Conservation (phyloP, 2,797 vertebrate species). For the Odontamblyopus rebecca region DNA sequence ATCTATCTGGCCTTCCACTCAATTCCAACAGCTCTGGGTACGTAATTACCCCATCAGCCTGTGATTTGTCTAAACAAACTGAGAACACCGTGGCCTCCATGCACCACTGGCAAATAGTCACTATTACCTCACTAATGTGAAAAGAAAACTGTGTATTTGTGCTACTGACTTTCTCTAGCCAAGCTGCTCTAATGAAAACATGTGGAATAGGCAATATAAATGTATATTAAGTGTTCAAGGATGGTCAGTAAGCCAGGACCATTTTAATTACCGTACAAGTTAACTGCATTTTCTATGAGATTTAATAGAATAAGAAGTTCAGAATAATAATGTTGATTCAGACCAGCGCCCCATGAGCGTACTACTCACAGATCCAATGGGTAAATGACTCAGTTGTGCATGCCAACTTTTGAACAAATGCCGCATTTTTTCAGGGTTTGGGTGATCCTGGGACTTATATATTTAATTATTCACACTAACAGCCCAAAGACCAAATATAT, state of each 20-base stretch:
- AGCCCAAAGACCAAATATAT: too few species aligned
- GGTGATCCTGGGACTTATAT: too few species aligned
- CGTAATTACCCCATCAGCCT: constrained; percentile 37
- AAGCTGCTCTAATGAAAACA: background rate
- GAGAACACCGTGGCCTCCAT: constrained; percentile 24
- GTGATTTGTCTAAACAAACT: constrained; percentile 26
- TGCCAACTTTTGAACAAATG: background rate
- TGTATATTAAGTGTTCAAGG: background rate
- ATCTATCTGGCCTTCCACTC: constrained; percentile 44
- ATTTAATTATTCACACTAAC: too few species aligned
- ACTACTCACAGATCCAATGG: too few species aligned
- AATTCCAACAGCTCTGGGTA: constrained; percentile 49
- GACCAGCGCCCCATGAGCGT: too few species aligned
- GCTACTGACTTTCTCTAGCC: background rate
- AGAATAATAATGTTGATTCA: too few species aligned
- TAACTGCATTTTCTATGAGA: background rate
- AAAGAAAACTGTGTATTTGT: background rate
- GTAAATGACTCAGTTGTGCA: background rate
- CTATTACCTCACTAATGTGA: background rate
- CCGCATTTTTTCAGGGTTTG: too few species aligned
- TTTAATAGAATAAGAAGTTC: background rate
- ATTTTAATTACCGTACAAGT: background rate
- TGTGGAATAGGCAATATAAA: background rate
- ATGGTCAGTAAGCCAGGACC: background rate
- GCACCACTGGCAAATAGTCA: constrained; percentile 20